Conservation (phyloP, 2,888 invertebrate species). For the Diploptera punctata region DNA sequence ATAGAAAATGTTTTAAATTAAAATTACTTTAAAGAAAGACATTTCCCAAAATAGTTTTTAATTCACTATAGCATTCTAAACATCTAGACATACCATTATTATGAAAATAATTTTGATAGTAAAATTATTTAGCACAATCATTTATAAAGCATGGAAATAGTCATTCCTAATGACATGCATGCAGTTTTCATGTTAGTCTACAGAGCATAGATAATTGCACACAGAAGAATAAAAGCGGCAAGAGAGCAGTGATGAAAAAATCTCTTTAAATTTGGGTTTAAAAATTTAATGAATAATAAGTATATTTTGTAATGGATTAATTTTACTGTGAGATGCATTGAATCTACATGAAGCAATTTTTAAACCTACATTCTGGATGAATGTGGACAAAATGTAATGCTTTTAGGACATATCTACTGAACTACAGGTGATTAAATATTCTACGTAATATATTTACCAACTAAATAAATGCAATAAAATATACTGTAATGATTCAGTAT, state of each 20-base stretch:
- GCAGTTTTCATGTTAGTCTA: neutral
- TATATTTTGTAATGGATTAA: no score
- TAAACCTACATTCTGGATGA: neutral
- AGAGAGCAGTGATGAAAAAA: conserved; percentile 41
- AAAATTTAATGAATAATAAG: neutral
- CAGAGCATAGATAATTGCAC: conserved; percentile 1
- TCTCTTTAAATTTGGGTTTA: neutral
- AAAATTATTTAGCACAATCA: no score
- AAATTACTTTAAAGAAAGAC: no score
- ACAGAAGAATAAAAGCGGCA: conserved; percentile 32
- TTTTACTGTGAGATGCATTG: neutral
- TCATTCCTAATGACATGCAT: neutral
- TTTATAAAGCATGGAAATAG: no score
- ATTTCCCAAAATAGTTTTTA: no score
- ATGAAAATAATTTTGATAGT: no score
- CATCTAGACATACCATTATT: no score
- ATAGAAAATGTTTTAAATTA: no score
- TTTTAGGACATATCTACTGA: conserved; percentile 15
- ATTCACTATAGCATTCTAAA: no score
- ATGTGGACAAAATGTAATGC: conserved; percentile 7
- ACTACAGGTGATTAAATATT: neutral
- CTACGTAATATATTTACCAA: conserved; percentile 14
- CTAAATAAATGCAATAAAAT: conserved; percentile 11
- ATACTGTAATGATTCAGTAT: neutral
- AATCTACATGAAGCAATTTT: conserved; percentile 15